Conservation (phyloP, 1,140 invertebrate species). For the Schlechtendalia chinensis region DNA sequence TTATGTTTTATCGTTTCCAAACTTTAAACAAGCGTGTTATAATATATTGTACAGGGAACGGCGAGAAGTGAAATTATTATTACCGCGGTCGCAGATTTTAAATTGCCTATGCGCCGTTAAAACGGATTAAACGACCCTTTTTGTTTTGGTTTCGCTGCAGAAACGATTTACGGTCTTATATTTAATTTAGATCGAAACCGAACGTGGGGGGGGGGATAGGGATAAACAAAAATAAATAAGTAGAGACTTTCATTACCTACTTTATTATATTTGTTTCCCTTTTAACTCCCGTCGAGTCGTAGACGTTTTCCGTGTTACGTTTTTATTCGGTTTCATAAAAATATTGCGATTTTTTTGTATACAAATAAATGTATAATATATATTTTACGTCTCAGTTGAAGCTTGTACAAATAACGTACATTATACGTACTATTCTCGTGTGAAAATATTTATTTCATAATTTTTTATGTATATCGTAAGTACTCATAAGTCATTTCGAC, state of each 20-base stretch:
- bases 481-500: background rate
- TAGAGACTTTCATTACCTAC: background rate
- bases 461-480: background rate
- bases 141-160: background rate
- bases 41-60: background rate
- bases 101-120: background rate
- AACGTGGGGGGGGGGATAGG: too few species aligned
- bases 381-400: too few species aligned
- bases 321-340: background rate
- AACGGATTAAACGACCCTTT: background rate
- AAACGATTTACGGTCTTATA: constrained; percentile 4
- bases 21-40: background rate
- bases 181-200: background rate
- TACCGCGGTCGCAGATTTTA: background rate
- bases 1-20: background rate
- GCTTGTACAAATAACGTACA: too few species aligned
- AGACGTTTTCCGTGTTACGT: background rate
- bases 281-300: too few species aligned
- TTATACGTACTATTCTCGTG: too few species aligned
- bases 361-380: too few species aligned
- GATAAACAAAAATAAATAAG: background rate
- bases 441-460: too few species aligned
- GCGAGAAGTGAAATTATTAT: constrained; percentile 1
- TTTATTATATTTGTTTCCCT: too few species aligned
- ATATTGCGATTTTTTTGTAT: too few species aligned